Evolutionary conservation across 2,888 invertebrate species (phyloP).

Genomic region (Reticulitermes lucifugus): DNA sequence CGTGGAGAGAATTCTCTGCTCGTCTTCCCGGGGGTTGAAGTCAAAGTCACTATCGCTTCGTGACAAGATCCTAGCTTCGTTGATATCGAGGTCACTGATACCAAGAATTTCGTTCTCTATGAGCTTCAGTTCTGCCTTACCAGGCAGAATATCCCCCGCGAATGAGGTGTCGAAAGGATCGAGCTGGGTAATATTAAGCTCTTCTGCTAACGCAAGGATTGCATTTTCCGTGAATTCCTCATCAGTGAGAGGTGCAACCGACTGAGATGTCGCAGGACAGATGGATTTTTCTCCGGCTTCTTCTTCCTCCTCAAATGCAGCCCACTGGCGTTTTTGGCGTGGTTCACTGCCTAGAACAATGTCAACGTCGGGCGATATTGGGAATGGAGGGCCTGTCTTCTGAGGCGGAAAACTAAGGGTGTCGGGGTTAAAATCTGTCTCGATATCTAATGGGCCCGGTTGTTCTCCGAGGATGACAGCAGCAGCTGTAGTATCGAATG

Average conservation of each 20-base stretch:
- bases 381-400: constrained; percentile 30
- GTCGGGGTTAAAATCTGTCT: not conserved
- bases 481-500: constrained; percentile 65
- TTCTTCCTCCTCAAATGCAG: constrained; percentile 47
- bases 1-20: constrained; percentile 63
- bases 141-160: constrained; percentile 80
- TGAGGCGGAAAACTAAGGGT: constrained; percentile 5
- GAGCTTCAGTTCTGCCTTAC: constrained; percentile 70
- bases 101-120: constrained; percentile 71
- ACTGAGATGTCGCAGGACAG: not conserved
- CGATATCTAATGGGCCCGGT: constrained; percentile 17
- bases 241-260: constrained; percentile 15
- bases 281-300: constrained; percentile 54
- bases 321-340: constrained; percentile 31
- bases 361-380: constrained; percentile 53
- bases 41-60: constrained; percentile 66
- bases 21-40: constrained; percentile 72
- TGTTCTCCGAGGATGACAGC: constrained; percentile 57
- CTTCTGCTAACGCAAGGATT: constrained; percentile 19
- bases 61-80: constrained; percentile 49
- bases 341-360: constrained; percentile 47
- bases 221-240: constrained; percentile 40
- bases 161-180: constrained; percentile 91
- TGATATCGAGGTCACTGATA: constrained; percentile 56
- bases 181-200: constrained; percentile 56